Base-by-base conservation (phyloP, 2,888 invertebrate genomes). In the Ochropacha duplaris region DNA sequence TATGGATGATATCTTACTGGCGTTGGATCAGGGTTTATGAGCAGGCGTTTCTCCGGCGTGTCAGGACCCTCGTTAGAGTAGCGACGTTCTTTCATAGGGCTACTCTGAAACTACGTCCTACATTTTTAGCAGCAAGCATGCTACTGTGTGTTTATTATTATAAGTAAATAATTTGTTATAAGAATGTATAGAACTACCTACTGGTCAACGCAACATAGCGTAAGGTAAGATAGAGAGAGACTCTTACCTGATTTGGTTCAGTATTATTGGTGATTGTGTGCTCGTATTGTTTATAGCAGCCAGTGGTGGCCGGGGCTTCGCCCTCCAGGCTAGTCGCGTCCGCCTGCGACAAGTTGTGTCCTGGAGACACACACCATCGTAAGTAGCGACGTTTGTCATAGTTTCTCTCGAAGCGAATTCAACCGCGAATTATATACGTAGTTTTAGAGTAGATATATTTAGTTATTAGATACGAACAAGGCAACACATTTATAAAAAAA, bases 301-400 rank as follows among this genome's bases (percentile, higher is more conserved):
- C 96, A 65, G 95, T 94, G 67, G 94, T 96, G 69, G 96, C 96
- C 80, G 96, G 96, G 68, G 95, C 94, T 84, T 96, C 96, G 74
- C 95, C 95, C 79, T 96, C 96, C 78, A 96, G 94, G 88, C 97
- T 97, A 94, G 96, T 97, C 79, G 96, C 96, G 91, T 97, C 97
- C 84, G 94, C 96, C 93, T 97, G 97, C 87, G 97, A 97, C 94
- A 97, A 94, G 94, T 97, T 97, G 95, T 97, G 97, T 94, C 97
- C 97, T 97, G 95, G 81, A 90, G 89, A 88, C 91, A 92, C 90
- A 90, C 80, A 92, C 88, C 88, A 89, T 81, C 84, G 78, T 90
- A 83, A 91, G 87, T 89, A 89, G 90, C 88, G 79, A 84, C 85
- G 87, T 79, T 78, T 84, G 85, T 86, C 75, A 71, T 70, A 66